Conservation (phyloP, 1,140 invertebrate species). For the Drosophila arawakana region DNA sequence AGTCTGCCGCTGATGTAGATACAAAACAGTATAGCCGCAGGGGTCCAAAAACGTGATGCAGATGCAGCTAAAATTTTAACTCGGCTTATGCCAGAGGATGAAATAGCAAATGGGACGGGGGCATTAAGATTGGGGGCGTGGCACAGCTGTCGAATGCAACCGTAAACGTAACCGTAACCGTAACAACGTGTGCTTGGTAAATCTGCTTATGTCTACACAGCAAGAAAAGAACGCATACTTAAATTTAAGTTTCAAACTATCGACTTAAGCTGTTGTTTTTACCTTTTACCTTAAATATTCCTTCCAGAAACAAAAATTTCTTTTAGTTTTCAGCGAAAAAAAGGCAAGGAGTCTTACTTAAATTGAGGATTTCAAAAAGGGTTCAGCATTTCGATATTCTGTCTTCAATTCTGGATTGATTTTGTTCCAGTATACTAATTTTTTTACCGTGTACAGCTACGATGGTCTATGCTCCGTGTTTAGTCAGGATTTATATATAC, state of each 20-base stretch:
- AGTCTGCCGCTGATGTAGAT: slow-evolving; percentile 51
- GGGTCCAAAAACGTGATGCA: slow-evolving; percentile 58
- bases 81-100: slow-evolving; percentile 20
- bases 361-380: no score
- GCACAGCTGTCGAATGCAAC: slow-evolving; percentile 50
- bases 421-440: no score
- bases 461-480: neutral
- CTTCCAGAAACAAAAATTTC: no score
- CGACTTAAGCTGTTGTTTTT: no score
- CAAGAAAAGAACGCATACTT: no score
- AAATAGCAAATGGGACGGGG: slow-evolving; percentile 6
- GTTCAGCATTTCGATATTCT: no score
- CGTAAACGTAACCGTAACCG: neutral
- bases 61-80: slow-evolving; percentile 43
- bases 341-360: no score
- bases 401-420: no score
- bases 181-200: slow-evolving; percentile 32
- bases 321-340: no score
- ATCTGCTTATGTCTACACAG: slow-evolving; percentile 34
- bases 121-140: slow-evolving; percentile 46
- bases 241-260: no score
- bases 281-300: no score
- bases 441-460: no score
- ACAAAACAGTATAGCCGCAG: slow-evolving; percentile 70
- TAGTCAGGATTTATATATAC: slow-evolving; percentile 50